Conservation (phyloP, 2,888 invertebrate genomes). For the Nephrocerus scutellatus region DNA sequence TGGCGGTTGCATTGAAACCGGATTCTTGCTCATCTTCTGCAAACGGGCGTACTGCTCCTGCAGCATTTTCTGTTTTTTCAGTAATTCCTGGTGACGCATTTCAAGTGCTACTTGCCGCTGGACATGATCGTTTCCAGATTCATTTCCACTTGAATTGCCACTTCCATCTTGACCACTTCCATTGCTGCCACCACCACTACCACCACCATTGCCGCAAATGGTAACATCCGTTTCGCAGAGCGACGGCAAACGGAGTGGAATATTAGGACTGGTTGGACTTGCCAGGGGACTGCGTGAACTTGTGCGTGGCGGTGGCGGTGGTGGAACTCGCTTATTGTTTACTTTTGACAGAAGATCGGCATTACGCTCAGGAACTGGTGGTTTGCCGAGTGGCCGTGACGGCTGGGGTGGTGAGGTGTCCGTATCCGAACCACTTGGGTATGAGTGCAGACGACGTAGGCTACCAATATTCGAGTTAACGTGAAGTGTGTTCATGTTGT, state of each 20-base stretch:
- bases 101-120: slow-evolving; percentile 72
- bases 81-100: slow-evolving; percentile 78
- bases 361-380: slow-evolving; percentile 76
- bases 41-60: slow-evolving; percentile 88
- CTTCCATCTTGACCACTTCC: slow-evolving; percentile 42
- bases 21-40: slow-evolving; percentile 77
- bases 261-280: slow-evolving; percentile 69
- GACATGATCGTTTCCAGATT: slow-evolving; percentile 67
- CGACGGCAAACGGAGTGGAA: slow-evolving; percentile 54
- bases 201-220: slow-evolving; percentile 24
- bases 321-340: slow-evolving; percentile 69
- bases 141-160: slow-evolving; percentile 67
- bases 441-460: slow-evolving; percentile 71
- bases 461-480: slow-evolving; percentile 49
- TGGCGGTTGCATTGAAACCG: slow-evolving; percentile 60
- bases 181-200: slow-evolving; percentile 24
- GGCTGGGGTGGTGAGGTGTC: slow-evolving; percentile 71
- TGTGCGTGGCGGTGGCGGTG: slow-evolving; percentile 88
- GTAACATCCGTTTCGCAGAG: slow-evolving; percentile 39
- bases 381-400: slow-evolving; percentile 59
- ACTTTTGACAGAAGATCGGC: slow-evolving; percentile 68
- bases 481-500: slow-evolving; percentile 43
- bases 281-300: slow-evolving; percentile 81
- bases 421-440: slow-evolving; percentile 78
- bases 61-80: slow-evolving; percentile 78